A percentile compares a stretch with the other conserved stretches of the same genome.
phyloP scores from a whole-genome alignment of 2,797 vertebrate genomes.

The Micrastur ruficollis region DNA sequence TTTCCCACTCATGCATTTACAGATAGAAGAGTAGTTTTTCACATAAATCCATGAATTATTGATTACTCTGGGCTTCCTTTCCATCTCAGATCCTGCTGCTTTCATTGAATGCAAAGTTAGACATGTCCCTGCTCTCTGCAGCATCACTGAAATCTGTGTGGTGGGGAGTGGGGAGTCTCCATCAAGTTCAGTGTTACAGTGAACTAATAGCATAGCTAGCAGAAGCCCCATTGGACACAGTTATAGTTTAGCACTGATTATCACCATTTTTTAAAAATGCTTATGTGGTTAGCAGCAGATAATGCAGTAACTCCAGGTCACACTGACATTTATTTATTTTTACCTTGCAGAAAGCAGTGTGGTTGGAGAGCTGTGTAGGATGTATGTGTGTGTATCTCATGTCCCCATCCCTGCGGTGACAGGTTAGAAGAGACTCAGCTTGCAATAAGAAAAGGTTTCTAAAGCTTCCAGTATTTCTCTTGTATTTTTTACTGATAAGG shows the following conservation, averaged over 20 bases:
- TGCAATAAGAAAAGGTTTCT: neutral
- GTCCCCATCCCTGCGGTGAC: neutral
- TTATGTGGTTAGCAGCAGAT: neutral
- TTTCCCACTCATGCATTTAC: neutral
- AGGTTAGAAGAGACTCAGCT: neutral
- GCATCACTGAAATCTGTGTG: neutral
- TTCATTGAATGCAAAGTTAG: neutral
- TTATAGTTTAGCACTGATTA: neutral
- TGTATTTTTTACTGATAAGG: neutral
- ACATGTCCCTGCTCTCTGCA: neutral
- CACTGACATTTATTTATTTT: neutral
- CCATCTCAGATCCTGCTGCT: neutral
- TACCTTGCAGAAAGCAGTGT: neutral
- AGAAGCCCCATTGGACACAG: neutral
- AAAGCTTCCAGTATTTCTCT: neutral
- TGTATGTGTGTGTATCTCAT: neutral
- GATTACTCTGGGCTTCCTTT: neutral
- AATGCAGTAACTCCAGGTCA: neutral
- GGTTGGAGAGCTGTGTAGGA: neutral
- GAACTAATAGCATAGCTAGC: neutral
- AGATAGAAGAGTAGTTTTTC: neutral
- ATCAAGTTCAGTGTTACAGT: neutral
- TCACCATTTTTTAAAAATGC: neutral
- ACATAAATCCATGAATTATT: neutral
- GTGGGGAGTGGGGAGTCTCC: fast-evolving